Conservation (phyloP, 1,140 invertebrate species). For the Bradysia coprophila region DNA sequence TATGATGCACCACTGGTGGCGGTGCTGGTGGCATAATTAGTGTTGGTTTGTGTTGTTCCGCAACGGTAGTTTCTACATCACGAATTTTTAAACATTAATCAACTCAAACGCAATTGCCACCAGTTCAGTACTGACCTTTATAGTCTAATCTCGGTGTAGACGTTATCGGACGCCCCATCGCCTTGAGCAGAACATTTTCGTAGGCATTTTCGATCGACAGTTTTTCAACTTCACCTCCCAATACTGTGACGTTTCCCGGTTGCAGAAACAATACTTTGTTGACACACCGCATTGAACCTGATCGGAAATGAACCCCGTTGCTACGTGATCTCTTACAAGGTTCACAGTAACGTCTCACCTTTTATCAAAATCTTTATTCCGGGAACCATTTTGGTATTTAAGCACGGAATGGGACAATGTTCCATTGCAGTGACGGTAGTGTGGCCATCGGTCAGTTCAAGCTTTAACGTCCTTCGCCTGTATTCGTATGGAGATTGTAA, state of each 20-base stretch:
- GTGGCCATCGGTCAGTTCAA: constrained; percentile 57
- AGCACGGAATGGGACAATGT: constrained; percentile 38
- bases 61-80: not conserved
- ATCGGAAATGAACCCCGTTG: too few species aligned
- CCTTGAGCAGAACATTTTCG: constrained; percentile 37
- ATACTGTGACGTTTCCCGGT: constrained; percentile 35
- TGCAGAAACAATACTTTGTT: constrained; percentile 49
- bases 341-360: too few species aligned
- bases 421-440: constrained; percentile 53
- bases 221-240: constrained; percentile 58
- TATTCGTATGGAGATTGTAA: constrained; percentile 11
- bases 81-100: not conserved
- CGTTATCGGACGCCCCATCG: constrained; percentile 30
- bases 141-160: constrained; percentile 23
- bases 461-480: constrained; percentile 42
- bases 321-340: too few species aligned
- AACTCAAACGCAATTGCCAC: not conserved
- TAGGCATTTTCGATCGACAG: constrained; percentile 34
- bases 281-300: constrained; percentile 49
- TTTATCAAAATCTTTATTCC: constrained; percentile 41
- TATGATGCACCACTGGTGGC: not conserved
- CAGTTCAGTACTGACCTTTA: not conserved
- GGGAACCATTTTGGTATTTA: constrained; percentile 38
- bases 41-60: not conserved
- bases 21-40: not conserved